phyloP scores from a whole-genome alignment of 2,113 vertebrate genomes.

The Herpailurus yagouaroundi region DNA sequence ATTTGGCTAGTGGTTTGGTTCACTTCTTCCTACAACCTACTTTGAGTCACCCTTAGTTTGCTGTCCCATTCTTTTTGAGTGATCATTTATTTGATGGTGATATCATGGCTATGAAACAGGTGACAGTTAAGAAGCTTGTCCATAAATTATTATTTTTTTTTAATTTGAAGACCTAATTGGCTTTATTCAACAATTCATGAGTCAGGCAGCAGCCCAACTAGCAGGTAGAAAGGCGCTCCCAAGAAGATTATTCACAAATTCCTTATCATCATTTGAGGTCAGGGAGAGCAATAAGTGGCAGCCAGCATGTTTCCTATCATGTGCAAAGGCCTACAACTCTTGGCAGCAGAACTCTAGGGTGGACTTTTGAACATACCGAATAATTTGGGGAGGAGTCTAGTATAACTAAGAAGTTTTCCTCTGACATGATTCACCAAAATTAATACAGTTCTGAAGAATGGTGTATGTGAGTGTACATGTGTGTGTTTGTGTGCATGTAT shows the following conservation, averaged over 20 bases:
- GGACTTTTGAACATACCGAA: background rate
- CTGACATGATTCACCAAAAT: conserved; percentile 10
- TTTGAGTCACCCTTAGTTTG: background rate
- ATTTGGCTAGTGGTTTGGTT: background rate
- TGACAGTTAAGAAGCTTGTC: background rate
- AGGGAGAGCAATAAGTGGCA: background rate
- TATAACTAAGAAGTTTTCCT: background rate
- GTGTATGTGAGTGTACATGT: background rate
- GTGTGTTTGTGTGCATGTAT: background rate
- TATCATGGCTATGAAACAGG: background rate
- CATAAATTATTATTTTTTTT: background rate
- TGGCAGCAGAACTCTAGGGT: background rate
- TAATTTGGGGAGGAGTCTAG: background rate
- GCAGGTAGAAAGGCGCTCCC: background rate
- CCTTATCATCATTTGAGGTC: background rate
- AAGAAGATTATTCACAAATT: background rate
- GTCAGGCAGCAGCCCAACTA: background rate
- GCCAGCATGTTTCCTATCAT: background rate
- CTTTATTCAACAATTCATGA: background rate
- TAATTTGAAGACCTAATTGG: background rate
- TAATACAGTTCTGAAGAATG: background rate
- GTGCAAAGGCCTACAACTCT: background rate
- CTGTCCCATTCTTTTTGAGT: background rate
- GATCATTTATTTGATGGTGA: conserved; percentile 24
- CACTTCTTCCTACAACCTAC: background rate